Conservation (phyloP, 2,113 vertebrate genomes). For the Uropsilus gracilis region DNA sequence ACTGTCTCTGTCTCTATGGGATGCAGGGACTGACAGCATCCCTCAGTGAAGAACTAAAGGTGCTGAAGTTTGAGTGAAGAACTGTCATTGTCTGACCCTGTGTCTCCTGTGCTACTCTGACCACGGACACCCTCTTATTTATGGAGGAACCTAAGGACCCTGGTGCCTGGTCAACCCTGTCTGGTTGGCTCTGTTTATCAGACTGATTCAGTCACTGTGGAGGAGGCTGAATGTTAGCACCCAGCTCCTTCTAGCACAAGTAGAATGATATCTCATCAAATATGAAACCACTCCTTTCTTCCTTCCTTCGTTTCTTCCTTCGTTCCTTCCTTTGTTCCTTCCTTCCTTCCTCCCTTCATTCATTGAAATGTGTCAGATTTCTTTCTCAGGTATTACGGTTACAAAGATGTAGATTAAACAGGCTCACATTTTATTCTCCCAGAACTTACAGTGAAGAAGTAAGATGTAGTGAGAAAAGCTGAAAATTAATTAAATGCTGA, state of each 20-base stretch:
- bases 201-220: accelerated
- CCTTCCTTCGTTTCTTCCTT: background rate
- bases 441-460: background rate
- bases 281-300: background rate
- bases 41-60: too few species aligned
- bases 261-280: background rate
- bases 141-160: background rate
- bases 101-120: too few species aligned
- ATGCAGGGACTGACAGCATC: background rate
- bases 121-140: too few species aligned
- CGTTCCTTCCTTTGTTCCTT: background rate
- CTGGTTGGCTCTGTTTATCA: accelerated
- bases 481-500: background rate
- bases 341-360: background rate
- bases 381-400: background rate
- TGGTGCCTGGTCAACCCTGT: accelerated
- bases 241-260: background rate
- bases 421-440: background rate
- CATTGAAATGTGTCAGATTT: background rate
- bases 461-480: background rate
- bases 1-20: background rate
- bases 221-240: background rate
- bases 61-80: too few species aligned
- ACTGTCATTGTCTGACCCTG: too few species aligned
- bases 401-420: accelerated